Evolutionary conservation across 2,888 invertebrate genomes (phyloP).

Genomic region (Endomychus coccineus): DNA sequence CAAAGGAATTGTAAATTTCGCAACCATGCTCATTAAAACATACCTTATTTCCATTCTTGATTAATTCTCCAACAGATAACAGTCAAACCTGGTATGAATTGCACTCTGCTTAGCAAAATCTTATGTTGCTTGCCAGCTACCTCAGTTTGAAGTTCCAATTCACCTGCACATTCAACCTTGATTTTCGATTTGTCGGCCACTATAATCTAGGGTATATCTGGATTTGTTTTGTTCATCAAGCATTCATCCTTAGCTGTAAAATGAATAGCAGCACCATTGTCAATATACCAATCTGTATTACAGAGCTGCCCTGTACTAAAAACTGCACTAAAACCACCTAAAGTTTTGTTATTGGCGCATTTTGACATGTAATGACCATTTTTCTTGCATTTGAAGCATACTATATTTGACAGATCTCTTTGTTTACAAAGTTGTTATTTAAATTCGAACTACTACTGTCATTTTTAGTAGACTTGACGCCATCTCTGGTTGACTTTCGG

Average conservation of each 20-base stretch:
- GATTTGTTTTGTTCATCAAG: constrained; percentile 14
- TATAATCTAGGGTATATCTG: constrained; percentile 17
- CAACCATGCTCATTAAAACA: constrained; percentile 20
- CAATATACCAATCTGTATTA: constrained; percentile 28
- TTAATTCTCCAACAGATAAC: constrained; percentile 21
- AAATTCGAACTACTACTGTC: neutral
- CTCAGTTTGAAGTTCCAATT: constrained; percentile 20
- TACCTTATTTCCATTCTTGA: constrained; percentile 16
- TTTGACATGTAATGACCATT: constrained; percentile 7
- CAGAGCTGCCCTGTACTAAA: constrained; percentile 21
- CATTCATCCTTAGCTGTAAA: constrained; percentile 22
- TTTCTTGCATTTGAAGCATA: constrained; percentile 3
- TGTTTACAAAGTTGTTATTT: no score
- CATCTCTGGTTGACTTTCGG: constrained; percentile 3
- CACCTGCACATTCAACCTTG: constrained; percentile 20
- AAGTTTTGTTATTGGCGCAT: constrained; percentile 1
- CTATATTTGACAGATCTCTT: constrained; percentile 4
- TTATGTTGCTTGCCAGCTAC: constrained; percentile 8
- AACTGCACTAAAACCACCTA: constrained; percentile 19
- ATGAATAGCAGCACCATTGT: constrained; percentile 29
- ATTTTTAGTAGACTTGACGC: neutral
- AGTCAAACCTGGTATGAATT: constrained; percentile 18
- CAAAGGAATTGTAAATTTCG: constrained; percentile 15
- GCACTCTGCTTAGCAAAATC: constrained; percentile 10
- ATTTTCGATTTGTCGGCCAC: constrained; percentile 22